Percentiles rank a stretch among this genome's conserved stretches.
These are phyloP conservation scores for Alviniconcha strummeri DNA, from an alignment of 2,888 invertebrate genomes.

Conservation along the genomic window DNA sequence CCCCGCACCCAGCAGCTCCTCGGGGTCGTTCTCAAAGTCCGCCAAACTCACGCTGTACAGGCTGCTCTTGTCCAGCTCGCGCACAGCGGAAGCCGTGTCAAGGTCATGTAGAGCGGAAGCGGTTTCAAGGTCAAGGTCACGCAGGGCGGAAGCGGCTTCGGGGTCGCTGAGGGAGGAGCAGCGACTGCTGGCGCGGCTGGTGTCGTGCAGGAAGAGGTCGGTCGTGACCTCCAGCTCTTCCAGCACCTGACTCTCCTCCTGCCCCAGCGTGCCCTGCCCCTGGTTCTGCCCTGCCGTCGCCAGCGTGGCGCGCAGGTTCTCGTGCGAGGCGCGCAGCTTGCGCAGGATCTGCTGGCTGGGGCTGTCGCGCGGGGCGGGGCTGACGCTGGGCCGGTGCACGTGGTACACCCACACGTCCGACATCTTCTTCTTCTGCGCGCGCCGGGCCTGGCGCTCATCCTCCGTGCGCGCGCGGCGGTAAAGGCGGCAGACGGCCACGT, in stretches of 20 bases:
- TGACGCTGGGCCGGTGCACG: slow-evolving; percentile 17
- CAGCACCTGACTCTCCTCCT: slow-evolving; percentile 24
- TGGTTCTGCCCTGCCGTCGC: not conserved
- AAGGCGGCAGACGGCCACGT: slow-evolving; percentile 31
- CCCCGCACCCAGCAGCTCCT: not conserved
- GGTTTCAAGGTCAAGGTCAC: too few species aligned
- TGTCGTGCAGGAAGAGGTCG: slow-evolving; percentile 27
- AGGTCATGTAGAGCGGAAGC: not conserved
- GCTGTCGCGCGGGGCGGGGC: not conserved
- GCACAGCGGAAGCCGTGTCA: not conserved
- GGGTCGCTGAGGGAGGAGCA: slow-evolving; percentile 16
- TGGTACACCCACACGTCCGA: slow-evolving; percentile 34
- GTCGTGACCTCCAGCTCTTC: slow-evolving; percentile 27
- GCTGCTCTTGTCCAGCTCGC: not conserved
- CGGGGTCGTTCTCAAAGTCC: slow-evolving; percentile 36
- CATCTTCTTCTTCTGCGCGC: slow-evolving; percentile 16
- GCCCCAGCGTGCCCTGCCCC: not conserved
- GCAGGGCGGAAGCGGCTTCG: not conserved
- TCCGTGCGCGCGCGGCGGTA: slow-evolving; percentile 19
- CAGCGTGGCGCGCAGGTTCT: slow-evolving; percentile 13
- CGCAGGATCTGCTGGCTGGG: slow-evolving; percentile 15
- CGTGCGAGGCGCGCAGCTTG: slow-evolving; percentile 21
- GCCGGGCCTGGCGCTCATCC: not conserved
- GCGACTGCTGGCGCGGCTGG: slow-evolving; percentile 8
- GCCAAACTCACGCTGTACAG: slow-evolving; percentile 22